These are phyloP conservation scores for Campaea margaritaria DNA, from an alignment of 2,888 invertebrate species.

Conservation along the genomic window DNA sequence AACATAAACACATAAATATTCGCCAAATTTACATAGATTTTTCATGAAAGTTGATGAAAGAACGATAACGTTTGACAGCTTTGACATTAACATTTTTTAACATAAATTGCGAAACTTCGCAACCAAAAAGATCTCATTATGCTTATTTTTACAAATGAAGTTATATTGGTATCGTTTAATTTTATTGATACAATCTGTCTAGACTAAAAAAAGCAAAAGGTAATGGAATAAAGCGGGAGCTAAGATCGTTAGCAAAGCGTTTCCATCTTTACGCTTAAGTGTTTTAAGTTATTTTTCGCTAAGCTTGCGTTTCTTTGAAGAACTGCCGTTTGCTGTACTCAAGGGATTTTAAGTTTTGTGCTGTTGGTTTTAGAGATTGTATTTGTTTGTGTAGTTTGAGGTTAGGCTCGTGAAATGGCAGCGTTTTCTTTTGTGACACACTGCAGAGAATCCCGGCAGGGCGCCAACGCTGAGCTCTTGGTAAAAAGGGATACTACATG, in stretches of 20 bases:
- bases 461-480: constrained; percentile 40
- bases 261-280: constrained; percentile 12
- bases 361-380: constrained; percentile 30
- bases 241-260: constrained; percentile 20
- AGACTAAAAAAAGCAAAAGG: constrained; percentile 29
- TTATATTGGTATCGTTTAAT: too few species aligned
- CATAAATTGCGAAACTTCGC: constrained; percentile 8
- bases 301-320: constrained; percentile 10
- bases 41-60: neutral
- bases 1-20: constrained; percentile 1
- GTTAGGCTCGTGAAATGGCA: constrained; percentile 37
- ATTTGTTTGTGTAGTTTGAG: constrained; percentile 39
- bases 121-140: constrained; percentile 14
- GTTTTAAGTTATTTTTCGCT: constrained; percentile 26
- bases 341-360: constrained; percentile 35
- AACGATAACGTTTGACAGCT: constrained; percentile 12
- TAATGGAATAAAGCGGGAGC: constrained; percentile 18
- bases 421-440: constrained; percentile 58
- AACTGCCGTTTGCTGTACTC: neutral
- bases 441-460: constrained; percentile 56
- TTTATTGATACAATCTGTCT: constrained; percentile 41
- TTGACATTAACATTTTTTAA: constrained; percentile 13
- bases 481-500: constrained; percentile 18
- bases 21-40: neutral
- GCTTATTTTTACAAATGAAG: constrained; percentile 12